Percentiles rank a stretch among this genome's conserved stretches.
These are phyloP conservation scores for Heterotilapia buettikoferi DNA, from an alignment of 2,113 vertebrate species.

Conservation along the genomic window DNA sequence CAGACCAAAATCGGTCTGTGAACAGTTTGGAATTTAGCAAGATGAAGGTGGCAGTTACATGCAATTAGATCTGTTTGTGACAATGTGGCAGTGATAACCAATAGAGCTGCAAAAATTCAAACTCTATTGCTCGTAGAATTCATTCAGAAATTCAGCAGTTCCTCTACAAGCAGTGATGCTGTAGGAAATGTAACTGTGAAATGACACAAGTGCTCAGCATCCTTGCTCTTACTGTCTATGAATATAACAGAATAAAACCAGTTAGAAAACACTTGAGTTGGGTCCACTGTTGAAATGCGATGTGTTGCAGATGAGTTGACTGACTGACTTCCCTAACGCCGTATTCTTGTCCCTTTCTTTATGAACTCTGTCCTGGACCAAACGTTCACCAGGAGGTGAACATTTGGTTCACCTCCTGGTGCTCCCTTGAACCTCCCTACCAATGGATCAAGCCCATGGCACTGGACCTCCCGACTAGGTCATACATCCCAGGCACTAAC, in stretches of 20 bases:
- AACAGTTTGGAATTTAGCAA: fast-evolving
- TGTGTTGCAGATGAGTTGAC: background rate
- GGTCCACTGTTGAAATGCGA: fast-evolving
- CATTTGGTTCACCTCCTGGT: background rate
- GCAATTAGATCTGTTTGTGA: background rate
- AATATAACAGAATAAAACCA: background rate
- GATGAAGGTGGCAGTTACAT: background rate
- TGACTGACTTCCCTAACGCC: background rate
- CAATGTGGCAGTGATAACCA: fast-evolving
- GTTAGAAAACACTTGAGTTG: background rate
- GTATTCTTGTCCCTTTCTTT: background rate
- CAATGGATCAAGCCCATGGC: background rate
- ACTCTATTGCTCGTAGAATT: fast-evolving
- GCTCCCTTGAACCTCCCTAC: background rate
- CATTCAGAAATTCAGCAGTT: background rate
- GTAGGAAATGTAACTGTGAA: background rate
- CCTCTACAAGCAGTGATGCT: background rate
- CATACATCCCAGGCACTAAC: fast-evolving
- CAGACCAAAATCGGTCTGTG: fast-evolving
- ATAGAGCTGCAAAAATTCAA: background rate
- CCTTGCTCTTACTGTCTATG: background rate
- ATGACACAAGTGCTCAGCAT: background rate
- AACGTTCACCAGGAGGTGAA: too few relatives aligned
- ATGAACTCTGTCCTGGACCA: too few relatives aligned
- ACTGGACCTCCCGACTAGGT: background rate